Conservation (phyloP, 2,113 vertebrate genomes). For the Potamarius usumacintae region DNA sequence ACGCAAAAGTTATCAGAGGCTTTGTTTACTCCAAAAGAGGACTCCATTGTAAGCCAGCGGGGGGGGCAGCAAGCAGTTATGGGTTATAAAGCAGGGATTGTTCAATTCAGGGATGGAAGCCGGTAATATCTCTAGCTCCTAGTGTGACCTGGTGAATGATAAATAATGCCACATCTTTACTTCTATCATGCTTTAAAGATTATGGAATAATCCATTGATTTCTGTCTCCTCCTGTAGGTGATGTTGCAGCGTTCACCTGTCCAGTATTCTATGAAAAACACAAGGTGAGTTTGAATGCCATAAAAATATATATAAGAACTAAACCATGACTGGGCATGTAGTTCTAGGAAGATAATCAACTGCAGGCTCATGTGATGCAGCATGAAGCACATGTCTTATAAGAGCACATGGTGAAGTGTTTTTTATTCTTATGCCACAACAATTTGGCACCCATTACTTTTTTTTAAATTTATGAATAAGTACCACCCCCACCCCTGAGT, state of each 20-base stretch:
- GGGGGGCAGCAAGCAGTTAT: not conserved
- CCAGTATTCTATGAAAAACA: conserved; percentile 87
- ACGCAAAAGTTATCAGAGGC: not conserved
- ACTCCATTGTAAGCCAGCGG: not conserved
- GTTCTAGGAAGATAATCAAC: not conserved
- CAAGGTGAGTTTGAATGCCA: conserved; percentile 73
- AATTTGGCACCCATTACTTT: not conserved
- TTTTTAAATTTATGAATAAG: no score
- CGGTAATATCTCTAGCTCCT: not conserved
- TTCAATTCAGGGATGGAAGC: not conserved
- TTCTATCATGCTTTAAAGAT: not conserved
- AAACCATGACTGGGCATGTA: not conserved
- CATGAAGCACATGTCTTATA: not conserved
- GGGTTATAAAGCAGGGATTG: no score
- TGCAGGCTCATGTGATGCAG: not conserved
- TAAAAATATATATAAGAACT: not conserved
- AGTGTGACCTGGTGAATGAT: not conserved
- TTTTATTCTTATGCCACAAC: not conserved
- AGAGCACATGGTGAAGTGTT: not conserved
- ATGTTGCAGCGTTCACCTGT: conserved; percentile 85
- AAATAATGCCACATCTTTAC: not conserved
- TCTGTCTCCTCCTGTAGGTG: conserved; percentile 68
- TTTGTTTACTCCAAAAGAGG: not conserved
- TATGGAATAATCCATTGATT: not conserved
- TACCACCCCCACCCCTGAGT: no score